phyloP scores from a whole-genome alignment of 2,888 invertebrate genomes.

The Desoria tigrina region DNA sequence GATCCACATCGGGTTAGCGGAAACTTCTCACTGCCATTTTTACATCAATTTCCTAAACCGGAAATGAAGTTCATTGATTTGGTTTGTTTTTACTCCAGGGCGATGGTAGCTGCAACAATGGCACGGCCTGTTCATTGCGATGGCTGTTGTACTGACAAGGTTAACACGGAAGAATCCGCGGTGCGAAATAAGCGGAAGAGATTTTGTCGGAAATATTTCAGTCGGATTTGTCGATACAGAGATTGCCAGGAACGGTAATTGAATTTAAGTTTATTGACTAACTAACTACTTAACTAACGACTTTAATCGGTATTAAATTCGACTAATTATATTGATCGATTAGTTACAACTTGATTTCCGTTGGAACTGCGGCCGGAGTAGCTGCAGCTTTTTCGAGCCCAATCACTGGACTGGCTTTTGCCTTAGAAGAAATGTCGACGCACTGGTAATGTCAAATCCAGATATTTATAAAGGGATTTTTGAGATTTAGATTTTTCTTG shows the following conservation, averaged over 20 bases:
- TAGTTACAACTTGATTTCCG: conserved; percentile 47
- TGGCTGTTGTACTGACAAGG: conserved; percentile 12
- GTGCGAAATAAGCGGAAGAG: neutral
- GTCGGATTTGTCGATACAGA: conserved; percentile 40
- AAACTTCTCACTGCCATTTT: too few relatives aligned
- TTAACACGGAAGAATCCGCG: conserved; percentile 11
- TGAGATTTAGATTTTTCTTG: conserved; percentile 54
- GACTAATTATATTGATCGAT: neutral
- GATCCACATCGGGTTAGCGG: conserved; percentile 57
- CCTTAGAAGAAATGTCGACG: conserved; percentile 28
- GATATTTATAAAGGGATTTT: too few relatives aligned
- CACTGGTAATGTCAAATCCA: neutral
- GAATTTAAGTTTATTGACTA: conserved; percentile 40
- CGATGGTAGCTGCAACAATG: conserved; percentile 22
- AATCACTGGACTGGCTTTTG: conserved; percentile 56
- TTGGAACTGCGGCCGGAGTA: conserved; percentile 58
- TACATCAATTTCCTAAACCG: too few relatives aligned
- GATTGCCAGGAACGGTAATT: conserved; percentile 37
- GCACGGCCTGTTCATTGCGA: conserved; percentile 15
- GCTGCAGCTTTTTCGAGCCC: conserved; percentile 58
- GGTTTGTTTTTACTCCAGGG: too few relatives aligned
- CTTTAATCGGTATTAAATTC: too few relatives aligned
- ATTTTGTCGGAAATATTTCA: conserved; percentile 2
- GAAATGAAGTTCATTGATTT: too few relatives aligned
- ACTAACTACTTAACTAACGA: too few relatives aligned